A percentile compares a stretch with the other conserved stretches of the same genome.
phyloP scores from a whole-genome alignment of 2,888 invertebrate species.

The Carabus problematicus region DNA sequence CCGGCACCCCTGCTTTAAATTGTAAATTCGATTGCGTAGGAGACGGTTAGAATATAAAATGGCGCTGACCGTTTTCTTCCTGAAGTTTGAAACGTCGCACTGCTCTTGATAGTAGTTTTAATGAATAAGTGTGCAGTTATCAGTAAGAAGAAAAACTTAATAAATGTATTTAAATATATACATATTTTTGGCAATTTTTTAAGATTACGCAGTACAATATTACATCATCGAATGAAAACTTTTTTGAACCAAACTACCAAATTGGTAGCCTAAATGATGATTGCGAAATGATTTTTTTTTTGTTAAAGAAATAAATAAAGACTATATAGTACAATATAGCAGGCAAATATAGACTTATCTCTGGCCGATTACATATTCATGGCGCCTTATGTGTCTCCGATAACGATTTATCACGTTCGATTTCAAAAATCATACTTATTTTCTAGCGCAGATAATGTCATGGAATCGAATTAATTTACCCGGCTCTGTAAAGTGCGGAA shows the following conservation, averaged over 20 bases:
- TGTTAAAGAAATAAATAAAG: conserved; percentile 19
- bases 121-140: too few species aligned
- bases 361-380: neutral
- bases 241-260: neutral
- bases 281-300: conserved; percentile 11
- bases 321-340: conserved; percentile 3
- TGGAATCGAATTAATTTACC: conserved; percentile 24
- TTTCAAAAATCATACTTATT: conserved; percentile 36
- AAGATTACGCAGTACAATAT: too few species aligned
- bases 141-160: too few species aligned
- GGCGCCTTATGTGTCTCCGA: conserved; percentile 23
- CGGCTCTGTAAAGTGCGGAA: conserved; percentile 13
- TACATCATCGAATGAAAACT: neutral
- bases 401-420: conserved; percentile 19
- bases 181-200: too few species aligned
- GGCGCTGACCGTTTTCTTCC: conserved; percentile 53
- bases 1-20: conserved; percentile 44
- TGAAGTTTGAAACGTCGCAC: conserved; percentile 45
- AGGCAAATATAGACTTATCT: conserved; percentile 12
- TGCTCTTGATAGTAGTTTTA: too few species aligned
- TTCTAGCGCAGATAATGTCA: conserved; percentile 17
- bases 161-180: too few species aligned
- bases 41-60: conserved; percentile 51
- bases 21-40: conserved; percentile 45
- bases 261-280: neutral